Evolutionary conservation across 2,888 invertebrate species (phyloP), one percentile per base, ranked within the genome.

Genomic region (Oligia latruncula): DNA sequence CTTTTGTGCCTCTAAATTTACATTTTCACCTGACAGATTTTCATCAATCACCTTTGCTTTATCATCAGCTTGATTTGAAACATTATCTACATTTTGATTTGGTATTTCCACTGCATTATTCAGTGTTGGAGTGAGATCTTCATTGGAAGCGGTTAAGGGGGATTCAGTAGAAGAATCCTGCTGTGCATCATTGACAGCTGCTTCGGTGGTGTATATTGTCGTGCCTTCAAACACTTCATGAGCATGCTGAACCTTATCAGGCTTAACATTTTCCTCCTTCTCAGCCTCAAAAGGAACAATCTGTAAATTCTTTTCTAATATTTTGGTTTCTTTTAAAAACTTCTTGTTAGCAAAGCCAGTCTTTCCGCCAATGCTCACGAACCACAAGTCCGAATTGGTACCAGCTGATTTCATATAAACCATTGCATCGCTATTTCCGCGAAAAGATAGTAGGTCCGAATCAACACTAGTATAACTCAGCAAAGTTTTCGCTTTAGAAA

Each of bases 381-480:
- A 98, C 98, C 98, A 98, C 72, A 97, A 93, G 83, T 97, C 97
- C 43, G 90, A 78, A 82, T 97, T 95, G 49, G 95, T 95, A 72
- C 98, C 98, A 90, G 98, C 98, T 88, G 97, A 97, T 95, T 98
- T 98, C 93, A 98, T 98, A 90, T 95, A 98, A 84, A 98, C 97
- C 71, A 94, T 95, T 17, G 98, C 97, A 0, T 97, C 95, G 13
- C 94, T 91, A 90, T 98, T 97, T 6, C 91, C 92, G 43, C 93
- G 95, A 93, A 98, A 98, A 15, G 98, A 97, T 80, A 98, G 94
- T 79, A 97, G 94, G 68, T 97, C 97, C 35, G 95, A 90, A 82
- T 97, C 97, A 20, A 92, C 96, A 85, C 97, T 97, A 40, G 76
- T 89, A 92, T 98, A 98, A 62, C 78, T 94, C 74, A 98, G 77